Evolutionary conservation across 2,113 vertebrate species (phyloP).

Genomic region (Centropus bengalensis): DNA sequence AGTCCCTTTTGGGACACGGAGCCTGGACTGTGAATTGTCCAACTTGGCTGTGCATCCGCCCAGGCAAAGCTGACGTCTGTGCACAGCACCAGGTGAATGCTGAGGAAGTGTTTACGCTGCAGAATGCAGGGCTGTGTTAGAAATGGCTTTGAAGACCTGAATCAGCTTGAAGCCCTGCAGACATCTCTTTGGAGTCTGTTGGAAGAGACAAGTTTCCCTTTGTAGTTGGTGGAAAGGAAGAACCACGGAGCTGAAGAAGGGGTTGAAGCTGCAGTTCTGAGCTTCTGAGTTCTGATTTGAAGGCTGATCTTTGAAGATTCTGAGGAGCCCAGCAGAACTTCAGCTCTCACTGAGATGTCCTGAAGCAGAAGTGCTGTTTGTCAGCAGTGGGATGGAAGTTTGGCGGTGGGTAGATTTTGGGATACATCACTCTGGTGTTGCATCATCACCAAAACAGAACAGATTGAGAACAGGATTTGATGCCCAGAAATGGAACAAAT

Average conservation of each 20-base stretch:
- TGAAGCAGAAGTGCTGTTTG: not conserved
- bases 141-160: not conserved
- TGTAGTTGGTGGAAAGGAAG: not conserved
- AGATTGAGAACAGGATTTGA: not conserved
- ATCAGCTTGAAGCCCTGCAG: not conserved
- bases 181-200: not conserved
- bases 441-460: not conserved
- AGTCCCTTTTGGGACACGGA: not conserved
- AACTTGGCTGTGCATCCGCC: not conserved
- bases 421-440: not conserved
- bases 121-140: not conserved
- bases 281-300: not conserved
- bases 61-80: not conserved
- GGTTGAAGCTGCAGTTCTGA: not conserved
- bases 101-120: not conserved
- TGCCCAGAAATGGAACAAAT: not conserved
- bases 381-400: not conserved
- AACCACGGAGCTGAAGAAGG: not conserved
- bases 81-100: fast-evolving
- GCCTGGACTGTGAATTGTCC: not conserved
- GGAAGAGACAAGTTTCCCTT: not conserved
- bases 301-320: not conserved
- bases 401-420: not conserved
- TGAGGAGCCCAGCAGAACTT: not conserved
- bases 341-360: not conserved